phyloP scores from a whole-genome alignment of 1,140 invertebrate species.

The Megalonaias nervosa region DNA sequence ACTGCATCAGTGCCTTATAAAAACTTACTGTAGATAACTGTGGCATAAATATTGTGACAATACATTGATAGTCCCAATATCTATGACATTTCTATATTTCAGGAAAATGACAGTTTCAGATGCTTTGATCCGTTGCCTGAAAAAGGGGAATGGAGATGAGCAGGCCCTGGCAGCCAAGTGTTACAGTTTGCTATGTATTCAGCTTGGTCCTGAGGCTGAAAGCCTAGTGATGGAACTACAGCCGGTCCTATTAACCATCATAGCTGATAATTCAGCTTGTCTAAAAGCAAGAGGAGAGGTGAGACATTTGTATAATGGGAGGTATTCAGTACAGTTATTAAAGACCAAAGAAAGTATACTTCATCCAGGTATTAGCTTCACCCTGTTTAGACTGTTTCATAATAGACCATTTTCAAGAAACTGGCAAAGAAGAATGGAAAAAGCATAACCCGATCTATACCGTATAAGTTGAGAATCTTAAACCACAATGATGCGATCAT shows the following conservation, averaged over 20 bases:
- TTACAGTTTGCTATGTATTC: constrained; percentile 85
- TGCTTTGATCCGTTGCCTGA: constrained; percentile 83
- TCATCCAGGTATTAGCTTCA: too few species aligned
- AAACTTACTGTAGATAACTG: neutral
- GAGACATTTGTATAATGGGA: constrained; percentile 36
- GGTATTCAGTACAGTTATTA: neutral
- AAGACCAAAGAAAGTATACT: neutral
- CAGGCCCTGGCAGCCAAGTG: constrained; percentile 85
- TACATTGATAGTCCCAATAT: neutral
- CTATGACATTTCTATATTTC: constrained; percentile 18
- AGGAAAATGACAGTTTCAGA: constrained; percentile 87
- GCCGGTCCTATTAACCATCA: constrained; percentile 75
- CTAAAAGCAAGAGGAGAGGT: constrained; percentile 79
- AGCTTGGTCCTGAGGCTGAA: constrained; percentile 82
- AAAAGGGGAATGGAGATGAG: constrained; percentile 87
- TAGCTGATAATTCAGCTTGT: constrained; percentile 77
- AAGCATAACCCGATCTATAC: too few species aligned
- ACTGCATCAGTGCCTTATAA: neutral
- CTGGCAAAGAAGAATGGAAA: too few species aligned
- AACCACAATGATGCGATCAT: too few species aligned
- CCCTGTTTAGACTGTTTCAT: too few species aligned
- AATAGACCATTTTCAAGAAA: too few species aligned
- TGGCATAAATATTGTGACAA: neutral
- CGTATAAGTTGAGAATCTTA: too few species aligned
- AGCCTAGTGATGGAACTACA: constrained; percentile 76